Percentiles rank a stretch among this genome's conserved stretches.
Conservation (phyloP, 1,140 invertebrate genomes). For the Rhysida immarginata region DNA sequence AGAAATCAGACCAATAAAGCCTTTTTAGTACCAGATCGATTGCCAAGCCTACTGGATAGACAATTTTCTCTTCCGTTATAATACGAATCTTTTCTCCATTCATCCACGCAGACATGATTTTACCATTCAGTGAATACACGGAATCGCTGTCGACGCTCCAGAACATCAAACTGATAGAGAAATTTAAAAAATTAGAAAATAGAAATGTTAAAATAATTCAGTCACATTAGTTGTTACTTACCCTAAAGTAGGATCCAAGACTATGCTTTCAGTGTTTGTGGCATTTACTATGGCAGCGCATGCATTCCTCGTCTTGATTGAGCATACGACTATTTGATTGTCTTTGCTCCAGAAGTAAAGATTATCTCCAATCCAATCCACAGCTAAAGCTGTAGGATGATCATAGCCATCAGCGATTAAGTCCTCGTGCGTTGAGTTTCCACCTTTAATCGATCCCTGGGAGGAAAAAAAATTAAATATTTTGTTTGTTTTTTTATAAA, state of each 20-base stretch:
- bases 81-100: neutral
- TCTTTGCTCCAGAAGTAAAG: conserved; percentile 76
- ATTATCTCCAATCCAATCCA: conserved; percentile 84
- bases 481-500: neutral
- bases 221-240: too few species aligned
- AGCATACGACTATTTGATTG: conserved; percentile 21
- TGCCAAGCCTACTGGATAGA: conserved; percentile 71
- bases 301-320: neutral
- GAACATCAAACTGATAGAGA: too few species aligned
- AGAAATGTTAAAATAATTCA: too few species aligned
- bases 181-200: too few species aligned
- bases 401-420: conserved; percentile 26
- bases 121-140: too few species aligned
- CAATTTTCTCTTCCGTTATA: neutral
- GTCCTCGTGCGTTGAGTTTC: neutral
- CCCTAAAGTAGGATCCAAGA: too few species aligned
- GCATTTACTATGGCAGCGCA: too few species aligned
- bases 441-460: neutral
- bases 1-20: conserved; percentile 78
- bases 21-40: conserved; percentile 63
- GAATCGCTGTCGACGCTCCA: too few species aligned
- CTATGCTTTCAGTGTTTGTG: too few species aligned
- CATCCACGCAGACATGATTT: conserved; percentile 35
- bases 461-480: neutral
- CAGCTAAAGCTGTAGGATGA: conserved; percentile 82